phyloP scores from a whole-genome alignment of 2,113 vertebrate species.

The Leptobrachium ailaonicum region DNA sequence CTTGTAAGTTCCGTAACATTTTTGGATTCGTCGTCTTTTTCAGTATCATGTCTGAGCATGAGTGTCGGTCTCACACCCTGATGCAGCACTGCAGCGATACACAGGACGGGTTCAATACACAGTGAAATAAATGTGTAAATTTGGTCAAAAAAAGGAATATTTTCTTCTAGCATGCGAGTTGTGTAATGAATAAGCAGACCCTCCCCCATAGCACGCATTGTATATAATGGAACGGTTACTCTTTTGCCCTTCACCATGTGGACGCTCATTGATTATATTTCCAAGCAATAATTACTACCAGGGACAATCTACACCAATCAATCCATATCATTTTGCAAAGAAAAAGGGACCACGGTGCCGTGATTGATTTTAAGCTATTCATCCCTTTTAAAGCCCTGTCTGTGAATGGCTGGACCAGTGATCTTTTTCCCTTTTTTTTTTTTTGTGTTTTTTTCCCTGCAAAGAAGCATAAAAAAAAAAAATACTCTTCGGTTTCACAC shows the following conservation, averaged over 20 bases:
- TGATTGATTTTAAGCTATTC: constrained; percentile 71
- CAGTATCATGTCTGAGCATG: too few species aligned
- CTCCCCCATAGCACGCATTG: too few species aligned
- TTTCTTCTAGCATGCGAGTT: too few species aligned
- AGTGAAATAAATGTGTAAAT: too few species aligned
- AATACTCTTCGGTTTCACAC: constrained; percentile 79
- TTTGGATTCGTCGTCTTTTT: too few species aligned
- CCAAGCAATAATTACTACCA: constrained; percentile 49
- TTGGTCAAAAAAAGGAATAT: too few species aligned
- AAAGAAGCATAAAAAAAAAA: constrained; percentile 66
- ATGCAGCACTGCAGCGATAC: too few species aligned
- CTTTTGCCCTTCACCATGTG: constrained; percentile 53
- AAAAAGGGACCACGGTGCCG: constrained; percentile 54
- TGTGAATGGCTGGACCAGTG: constrained; percentile 72
- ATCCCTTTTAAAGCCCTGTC: constrained; percentile 62
- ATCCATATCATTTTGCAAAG: constrained; percentile 63
- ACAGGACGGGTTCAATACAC: too few species aligned
- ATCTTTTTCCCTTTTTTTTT: constrained; percentile 43
- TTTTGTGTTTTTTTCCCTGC: background rate
- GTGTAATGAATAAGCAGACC: too few species aligned
- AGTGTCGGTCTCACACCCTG: too few species aligned
- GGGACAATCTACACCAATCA: constrained; percentile 54
- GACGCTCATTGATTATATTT: constrained; percentile 59
- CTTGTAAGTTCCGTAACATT: too few species aligned
- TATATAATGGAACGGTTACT: constrained; percentile 19